Conservation (phyloP, 2,797 vertebrate species). For the Pachyuromys duprasi region DNA sequence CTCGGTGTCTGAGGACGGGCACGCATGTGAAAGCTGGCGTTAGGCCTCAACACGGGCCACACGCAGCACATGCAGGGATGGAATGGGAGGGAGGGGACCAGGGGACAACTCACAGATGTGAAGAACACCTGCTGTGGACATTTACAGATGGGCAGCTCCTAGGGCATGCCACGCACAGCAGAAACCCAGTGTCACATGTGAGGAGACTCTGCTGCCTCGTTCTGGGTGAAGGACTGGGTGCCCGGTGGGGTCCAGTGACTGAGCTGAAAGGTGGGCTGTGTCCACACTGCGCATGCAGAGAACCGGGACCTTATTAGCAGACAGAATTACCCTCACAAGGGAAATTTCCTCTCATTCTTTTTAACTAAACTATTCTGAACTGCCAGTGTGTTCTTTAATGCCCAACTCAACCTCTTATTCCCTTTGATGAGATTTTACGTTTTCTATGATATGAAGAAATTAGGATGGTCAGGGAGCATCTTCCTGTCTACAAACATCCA, state of each 20-base stretch:
- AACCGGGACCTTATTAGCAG: not conserved
- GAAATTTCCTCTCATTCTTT: not conserved
- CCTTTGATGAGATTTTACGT: conserved; percentile 29
- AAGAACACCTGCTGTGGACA: not conserved
- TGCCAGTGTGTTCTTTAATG: conserved; percentile 29
- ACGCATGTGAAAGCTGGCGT: not conserved
- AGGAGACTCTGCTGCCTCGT: not conserved
- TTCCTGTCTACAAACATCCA: not conserved
- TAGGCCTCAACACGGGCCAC: not conserved
- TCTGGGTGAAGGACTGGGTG: not conserved
- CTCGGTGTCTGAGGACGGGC: conserved; percentile 27
- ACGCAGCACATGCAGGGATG: not conserved
- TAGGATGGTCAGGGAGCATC: not conserved
- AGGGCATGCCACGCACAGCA: not conserved
- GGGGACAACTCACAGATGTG: not conserved
- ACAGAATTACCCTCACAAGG: not conserved
- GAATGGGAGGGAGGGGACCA: not conserved
- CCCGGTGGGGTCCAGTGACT: not conserved
- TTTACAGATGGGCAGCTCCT: not conserved
- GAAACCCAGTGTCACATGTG: not conserved
- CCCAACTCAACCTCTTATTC: not conserved
- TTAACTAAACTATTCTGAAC: not conserved
- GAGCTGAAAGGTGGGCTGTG: not conserved
- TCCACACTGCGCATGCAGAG: not conserved
- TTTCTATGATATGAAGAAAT: not conserved